phyloP scores from a whole-genome alignment of 2,888 invertebrate genomes.

The Nipponacmea schrenckii region DNA sequence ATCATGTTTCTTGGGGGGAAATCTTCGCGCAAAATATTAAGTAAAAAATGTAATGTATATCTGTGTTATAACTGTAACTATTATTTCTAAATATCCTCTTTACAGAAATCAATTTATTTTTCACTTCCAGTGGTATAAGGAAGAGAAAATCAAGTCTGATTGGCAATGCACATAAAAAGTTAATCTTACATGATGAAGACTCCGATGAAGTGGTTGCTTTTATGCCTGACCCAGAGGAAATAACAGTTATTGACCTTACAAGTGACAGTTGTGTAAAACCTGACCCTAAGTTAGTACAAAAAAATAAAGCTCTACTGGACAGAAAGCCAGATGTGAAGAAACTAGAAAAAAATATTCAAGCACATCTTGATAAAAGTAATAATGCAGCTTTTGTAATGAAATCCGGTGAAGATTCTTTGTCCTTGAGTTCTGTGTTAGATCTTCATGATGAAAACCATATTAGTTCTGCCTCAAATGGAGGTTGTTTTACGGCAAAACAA shows the following conservation, averaged over 20 bases:
- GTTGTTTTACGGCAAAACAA: conserved; percentile 1
- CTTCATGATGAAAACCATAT: no score
- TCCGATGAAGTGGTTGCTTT: conserved; percentile 21
- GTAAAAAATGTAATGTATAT: no score
- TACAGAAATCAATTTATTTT: no score
- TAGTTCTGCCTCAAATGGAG: no score
- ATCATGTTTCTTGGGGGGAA: no score
- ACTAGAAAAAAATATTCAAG: conserved; percentile 10
- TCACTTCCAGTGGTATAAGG: conserved; percentile 15
- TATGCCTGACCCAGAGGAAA: conserved; percentile 23
- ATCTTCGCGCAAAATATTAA: no score
- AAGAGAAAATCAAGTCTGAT: conserved; percentile 16
- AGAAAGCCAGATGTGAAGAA: conserved; percentile 23
- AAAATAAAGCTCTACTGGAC: conserved; percentile 10
- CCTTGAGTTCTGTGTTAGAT: no score
- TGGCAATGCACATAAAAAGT: not conserved
- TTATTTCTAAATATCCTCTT: no score
- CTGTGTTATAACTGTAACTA: no score
- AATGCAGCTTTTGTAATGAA: no score
- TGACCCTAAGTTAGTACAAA: conserved; percentile 12
- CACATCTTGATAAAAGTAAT: no score
- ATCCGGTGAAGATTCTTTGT: no score
- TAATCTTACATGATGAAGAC: conserved; percentile 8
- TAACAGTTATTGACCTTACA: conserved; percentile 8
- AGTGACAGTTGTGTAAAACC: conserved; percentile 4